Conservation (phyloP, 1,140 invertebrate species). For the Monochamus saltuarius region DNA sequence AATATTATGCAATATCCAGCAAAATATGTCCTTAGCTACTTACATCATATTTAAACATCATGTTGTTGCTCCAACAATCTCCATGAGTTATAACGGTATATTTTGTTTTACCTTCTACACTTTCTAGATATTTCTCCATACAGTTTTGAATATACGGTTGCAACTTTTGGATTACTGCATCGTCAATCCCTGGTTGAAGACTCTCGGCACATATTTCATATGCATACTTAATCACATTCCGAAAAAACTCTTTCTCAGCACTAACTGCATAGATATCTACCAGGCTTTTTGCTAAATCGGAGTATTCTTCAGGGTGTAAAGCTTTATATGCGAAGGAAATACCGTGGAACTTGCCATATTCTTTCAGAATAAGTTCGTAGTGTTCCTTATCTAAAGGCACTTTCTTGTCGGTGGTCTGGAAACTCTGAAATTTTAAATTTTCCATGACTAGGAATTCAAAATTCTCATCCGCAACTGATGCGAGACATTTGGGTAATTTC, state of each 20-base stretch:
- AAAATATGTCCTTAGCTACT: neutral
- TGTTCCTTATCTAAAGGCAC: neutral
- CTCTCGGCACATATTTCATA: neutral
- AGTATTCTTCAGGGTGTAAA: neutral
- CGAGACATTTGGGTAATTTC: neutral
- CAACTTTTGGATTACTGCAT: slow-evolving; percentile 15
- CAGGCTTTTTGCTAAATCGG: neutral
- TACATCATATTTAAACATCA: slow-evolving; percentile 29
- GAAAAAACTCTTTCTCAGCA: too few relatives aligned
- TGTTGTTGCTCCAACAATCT: slow-evolving; percentile 31
- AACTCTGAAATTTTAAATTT: neutral
- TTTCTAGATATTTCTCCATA: slow-evolving; percentile 6
- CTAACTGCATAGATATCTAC: neutral
- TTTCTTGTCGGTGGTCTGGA: neutral
- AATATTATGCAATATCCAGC: too few relatives aligned
- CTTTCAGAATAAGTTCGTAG: neutral
- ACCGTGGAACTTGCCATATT: slow-evolving; percentile 5
- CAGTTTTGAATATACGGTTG: slow-evolving; percentile 1
- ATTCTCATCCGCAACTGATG: neutral
- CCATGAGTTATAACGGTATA: slow-evolving; percentile 24
- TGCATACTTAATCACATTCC: neutral
- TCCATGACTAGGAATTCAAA: neutral
- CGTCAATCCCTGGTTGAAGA: neutral
- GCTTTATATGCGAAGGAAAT: neutral
- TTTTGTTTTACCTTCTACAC: slow-evolving; percentile 26